Evolutionary conservation across 2,113 vertebrate species (phyloP).

Genomic region (Phoxinus phoxinus): DNA sequence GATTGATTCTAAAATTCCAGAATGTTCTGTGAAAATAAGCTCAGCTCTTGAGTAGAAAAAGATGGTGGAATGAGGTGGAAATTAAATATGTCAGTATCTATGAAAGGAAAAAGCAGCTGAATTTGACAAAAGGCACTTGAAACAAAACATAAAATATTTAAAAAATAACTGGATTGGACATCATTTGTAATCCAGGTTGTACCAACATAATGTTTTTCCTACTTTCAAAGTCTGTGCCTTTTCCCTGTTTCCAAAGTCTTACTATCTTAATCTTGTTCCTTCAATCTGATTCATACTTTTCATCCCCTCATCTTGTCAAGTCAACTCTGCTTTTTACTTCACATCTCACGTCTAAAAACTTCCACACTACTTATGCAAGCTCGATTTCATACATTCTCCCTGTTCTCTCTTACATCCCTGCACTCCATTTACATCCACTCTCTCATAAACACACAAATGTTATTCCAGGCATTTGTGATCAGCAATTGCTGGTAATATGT

Average conservation of each 20-base stretch:
- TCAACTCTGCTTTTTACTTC: not conserved
- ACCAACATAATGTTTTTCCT: not conserved
- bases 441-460: not conserved
- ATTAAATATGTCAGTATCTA: not conserved
- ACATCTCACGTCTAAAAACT: not conserved
- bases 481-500: slow-evolving; percentile 10
- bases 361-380: not conserved
- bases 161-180: not conserved
- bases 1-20: slow-evolving; percentile 17
- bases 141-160: not conserved
- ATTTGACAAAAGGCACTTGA: not conserved
- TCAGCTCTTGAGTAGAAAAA: not conserved
- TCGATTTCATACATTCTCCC: not conserved
- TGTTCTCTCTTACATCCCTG: not conserved
- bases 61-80: not conserved
- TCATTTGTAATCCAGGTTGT: not conserved
- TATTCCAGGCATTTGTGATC: not conserved
- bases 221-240: not conserved
- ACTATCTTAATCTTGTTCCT: not conserved
- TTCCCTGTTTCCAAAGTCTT: not conserved
- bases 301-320: not conserved
- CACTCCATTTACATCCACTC: not conserved
- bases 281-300: not conserved
- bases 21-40: slow-evolving; percentile 10
- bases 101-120: not conserved